Conservation (phyloP, 2,113 vertebrate species). For the Tragulus kanchil region DNA sequence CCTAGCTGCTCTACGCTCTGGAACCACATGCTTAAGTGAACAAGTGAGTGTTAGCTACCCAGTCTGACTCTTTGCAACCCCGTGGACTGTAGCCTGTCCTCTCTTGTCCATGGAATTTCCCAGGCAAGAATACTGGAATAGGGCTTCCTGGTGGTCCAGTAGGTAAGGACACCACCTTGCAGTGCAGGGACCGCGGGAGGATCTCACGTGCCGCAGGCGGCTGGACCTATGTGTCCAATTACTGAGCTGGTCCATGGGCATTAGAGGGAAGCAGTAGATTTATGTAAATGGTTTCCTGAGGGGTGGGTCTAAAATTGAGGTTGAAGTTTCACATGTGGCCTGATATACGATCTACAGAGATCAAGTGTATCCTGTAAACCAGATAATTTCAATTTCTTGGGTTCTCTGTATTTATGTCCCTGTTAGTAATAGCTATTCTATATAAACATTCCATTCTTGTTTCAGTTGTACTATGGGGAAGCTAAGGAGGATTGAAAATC, state of each 20-base stretch:
- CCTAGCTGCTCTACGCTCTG: neutral
- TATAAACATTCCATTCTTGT: slow-evolving; percentile 23
- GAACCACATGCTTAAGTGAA: neutral
- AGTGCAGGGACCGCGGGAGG: too few relatives aligned
- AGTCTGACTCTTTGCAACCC: too few relatives aligned
- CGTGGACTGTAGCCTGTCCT: too few relatives aligned
- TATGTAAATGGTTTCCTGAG: slow-evolving; percentile 35
- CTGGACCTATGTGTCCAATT: too few relatives aligned
- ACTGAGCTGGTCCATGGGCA: too few relatives aligned
- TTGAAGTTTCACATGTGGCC: slow-evolving; percentile 51
- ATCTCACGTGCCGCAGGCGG: too few relatives aligned
- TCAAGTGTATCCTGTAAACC: slow-evolving; percentile 53
- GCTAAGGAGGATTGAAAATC: neutral
- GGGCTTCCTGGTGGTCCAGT: too few relatives aligned
- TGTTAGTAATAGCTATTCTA: slow-evolving; percentile 14
- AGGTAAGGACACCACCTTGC: too few relatives aligned
- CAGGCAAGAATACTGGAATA: too few relatives aligned
- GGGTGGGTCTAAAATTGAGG: neutral
- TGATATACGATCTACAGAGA: slow-evolving; percentile 13
- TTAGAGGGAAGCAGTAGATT: slow-evolving; percentile 48
- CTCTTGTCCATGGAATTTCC: too few relatives aligned
- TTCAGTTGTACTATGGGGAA: neutral
- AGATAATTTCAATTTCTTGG: slow-evolving; percentile 51
- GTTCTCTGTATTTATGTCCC: neutral
- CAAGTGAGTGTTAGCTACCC: too few relatives aligned